These are phyloP conservation scores for Xylota sylvarum DNA, from an alignment of 2,888 invertebrate genomes.

Conservation along the genomic window DNA sequence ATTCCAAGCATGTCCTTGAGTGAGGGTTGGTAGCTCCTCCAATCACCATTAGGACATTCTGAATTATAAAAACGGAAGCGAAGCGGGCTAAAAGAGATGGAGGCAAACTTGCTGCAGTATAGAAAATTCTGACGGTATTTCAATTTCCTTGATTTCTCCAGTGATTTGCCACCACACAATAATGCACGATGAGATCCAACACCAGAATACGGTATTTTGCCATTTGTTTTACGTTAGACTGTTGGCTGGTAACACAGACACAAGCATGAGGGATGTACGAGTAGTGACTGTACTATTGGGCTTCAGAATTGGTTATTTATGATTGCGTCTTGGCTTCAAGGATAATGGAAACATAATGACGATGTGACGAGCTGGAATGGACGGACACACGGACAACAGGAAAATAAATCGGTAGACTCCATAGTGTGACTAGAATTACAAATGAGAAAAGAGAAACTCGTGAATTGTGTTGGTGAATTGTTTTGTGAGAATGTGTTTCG, in stretches of 20 bases:
- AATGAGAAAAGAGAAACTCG: constrained; percentile 19
- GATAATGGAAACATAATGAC: constrained; percentile 68
- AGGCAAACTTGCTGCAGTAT: constrained; percentile 24
- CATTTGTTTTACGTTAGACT: constrained; percentile 47
- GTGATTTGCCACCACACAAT: constrained; percentile 63
- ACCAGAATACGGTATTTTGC: constrained; percentile 32
- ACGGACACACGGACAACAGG: constrained; percentile 53
- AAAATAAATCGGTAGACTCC: constrained; percentile 53
- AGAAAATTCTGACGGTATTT: constrained; percentile 63
- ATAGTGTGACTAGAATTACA: constrained; percentile 51
- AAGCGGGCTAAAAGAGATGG: neutral
- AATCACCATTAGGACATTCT: constrained; percentile 54
- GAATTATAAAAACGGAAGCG: constrained; percentile 47
- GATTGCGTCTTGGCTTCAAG: constrained; percentile 64
- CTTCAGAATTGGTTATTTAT: constrained; percentile 57
- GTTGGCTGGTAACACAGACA: neutral
- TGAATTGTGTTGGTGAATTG: constrained; percentile 32
- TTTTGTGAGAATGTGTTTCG: constrained; percentile 1
- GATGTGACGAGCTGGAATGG: constrained; percentile 61
- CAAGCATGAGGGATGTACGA: neutral
- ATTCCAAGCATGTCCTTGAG: constrained; percentile 56
- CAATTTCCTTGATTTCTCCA: constrained; percentile 71
- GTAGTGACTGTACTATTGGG: neutral
- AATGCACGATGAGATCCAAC: constrained; percentile 36
- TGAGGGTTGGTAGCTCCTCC: constrained; percentile 49